Evolutionary conservation across 2,797 vertebrate genomes (phyloP), one percentile per base, ranked within the genome.

Genomic region (Lindbergichthys nudifrons): DNA sequence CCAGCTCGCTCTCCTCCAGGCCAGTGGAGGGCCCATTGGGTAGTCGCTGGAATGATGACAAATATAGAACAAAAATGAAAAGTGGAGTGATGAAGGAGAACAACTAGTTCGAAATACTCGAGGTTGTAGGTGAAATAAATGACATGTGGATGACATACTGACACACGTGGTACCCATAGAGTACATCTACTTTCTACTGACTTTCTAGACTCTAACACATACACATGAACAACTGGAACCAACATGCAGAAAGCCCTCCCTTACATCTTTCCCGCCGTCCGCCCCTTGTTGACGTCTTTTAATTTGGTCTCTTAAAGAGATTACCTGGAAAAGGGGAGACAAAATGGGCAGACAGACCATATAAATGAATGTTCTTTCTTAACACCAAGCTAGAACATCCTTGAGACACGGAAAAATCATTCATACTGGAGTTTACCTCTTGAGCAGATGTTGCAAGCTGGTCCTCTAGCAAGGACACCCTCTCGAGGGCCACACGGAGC

Each of bases 391-490:
- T 60, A 12, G 19, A 26, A 21, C 39, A 19, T 70, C 36, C 4
- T 21, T 16, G 3, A 50, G 32, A 59, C 4, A 48, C 0, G n/a
- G 2, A 9, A 10, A 62, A 58, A 65, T 41, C 15, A 11, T 68
- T 52, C 1, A 1, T 0, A 11, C 42, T 26, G 47, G 56, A 48
- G 46, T 47, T 70, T 92, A 97, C 96, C 96, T 97, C 96, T 92
- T 97, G 96, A 90, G 96, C 95, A 90, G 96, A 96, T 8, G 96
- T 77, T 69, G 95, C 95, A 30, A 97, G 91, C 85, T 97, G 96
- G 75, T 97, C 97, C 81, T 97, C 97, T 51, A 97, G 89, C 70
- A 96, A 90, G 1, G 97, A 95, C 69, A 97, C 97, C 63, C 96
- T 91, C 89, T 97, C 97, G 10, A 97, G 92, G 1, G 96, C 96